Percentiles rank a stretch among this genome's conserved stretches.
These are phyloP conservation scores for Asteroscopus sphinx DNA, from an alignment of 2,888 invertebrate genomes.

Conservation along the genomic window DNA sequence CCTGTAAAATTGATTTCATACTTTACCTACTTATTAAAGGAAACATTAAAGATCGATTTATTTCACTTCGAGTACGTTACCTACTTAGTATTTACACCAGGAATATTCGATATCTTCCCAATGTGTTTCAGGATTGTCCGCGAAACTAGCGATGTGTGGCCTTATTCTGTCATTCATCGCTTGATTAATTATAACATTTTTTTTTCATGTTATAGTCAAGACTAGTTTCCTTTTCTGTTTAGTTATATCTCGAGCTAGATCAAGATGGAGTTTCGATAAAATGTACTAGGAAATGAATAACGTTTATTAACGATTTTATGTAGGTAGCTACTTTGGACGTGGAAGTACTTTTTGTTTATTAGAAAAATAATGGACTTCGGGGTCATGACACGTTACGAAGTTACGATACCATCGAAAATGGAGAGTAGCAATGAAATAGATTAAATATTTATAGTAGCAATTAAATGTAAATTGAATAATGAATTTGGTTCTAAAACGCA, in stretches of 20 bases:
- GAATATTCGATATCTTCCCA: slow-evolving; percentile 4
- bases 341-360: too few relatives aligned
- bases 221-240: slow-evolving; percentile 29
- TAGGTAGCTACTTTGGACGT: not conserved
- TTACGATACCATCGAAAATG: too few relatives aligned
- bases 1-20: not conserved
- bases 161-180: not conserved
- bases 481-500: too few relatives aligned
- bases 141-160: slow-evolving; percentile 10
- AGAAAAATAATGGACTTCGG: too few relatives aligned
- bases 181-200: slow-evolving; percentile 29
- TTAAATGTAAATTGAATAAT: too few relatives aligned
- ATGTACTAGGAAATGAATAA: slow-evolving; percentile 7
- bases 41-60: not conserved
- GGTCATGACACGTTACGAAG: too few relatives aligned
- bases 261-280: slow-evolving; percentile 10
- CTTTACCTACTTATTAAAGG: not conserved
- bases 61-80: not conserved
- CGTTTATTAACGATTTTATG: slow-evolving; percentile 3
- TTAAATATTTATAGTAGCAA: too few relatives aligned
- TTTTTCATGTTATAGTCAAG: slow-evolving; percentile 19
- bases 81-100: too few relatives aligned
- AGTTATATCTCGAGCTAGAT: slow-evolving; percentile 7
- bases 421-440: too few relatives aligned
- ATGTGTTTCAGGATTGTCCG: slow-evolving; percentile 14